Percentiles rank a stretch among this genome's conserved stretches.
Evolutionary conservation across 1,140 invertebrate species (phyloP).

Genomic region (Eubasilissa regina): DNA sequence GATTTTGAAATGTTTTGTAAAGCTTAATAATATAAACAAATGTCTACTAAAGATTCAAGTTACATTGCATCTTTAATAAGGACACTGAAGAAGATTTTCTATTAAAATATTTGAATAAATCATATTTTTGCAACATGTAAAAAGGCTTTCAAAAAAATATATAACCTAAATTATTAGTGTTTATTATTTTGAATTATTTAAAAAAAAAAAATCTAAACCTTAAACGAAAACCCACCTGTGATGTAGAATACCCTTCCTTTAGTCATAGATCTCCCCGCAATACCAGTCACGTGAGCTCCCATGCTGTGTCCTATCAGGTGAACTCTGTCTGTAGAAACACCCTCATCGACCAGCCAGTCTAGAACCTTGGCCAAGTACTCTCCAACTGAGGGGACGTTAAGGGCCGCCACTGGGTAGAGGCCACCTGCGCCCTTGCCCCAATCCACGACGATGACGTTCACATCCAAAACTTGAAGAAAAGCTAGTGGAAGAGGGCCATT

Average conservation of each 20-base stretch:
- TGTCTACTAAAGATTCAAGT: no score
- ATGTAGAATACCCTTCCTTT: constrained; percentile 43
- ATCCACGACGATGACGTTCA: constrained; percentile 72
- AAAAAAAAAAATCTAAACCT: no score
- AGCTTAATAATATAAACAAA: no score
- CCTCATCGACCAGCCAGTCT: constrained; percentile 69
- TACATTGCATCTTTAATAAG: no score
- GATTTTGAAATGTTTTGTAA: no score
- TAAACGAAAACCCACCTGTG: neutral
- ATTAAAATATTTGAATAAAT: no score
- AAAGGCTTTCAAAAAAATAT: no score
- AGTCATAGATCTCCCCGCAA: constrained; percentile 69
- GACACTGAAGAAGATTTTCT: no score
- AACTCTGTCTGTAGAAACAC: constrained; percentile 72
- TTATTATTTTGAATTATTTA: no score
- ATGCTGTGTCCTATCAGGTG: constrained; percentile 80
- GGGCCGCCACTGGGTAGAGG: constrained; percentile 70
- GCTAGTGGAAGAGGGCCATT: constrained; percentile 46
- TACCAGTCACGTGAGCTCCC: constrained; percentile 78
- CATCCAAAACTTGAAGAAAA: no score
- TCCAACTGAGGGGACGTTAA: constrained; percentile 69
- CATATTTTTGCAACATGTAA: no score
- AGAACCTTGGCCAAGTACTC: constrained; percentile 67
- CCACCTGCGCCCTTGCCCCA: constrained; percentile 70
- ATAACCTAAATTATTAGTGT: no score